Percentiles rank a stretch among this genome's conserved stretches.
phyloP scores from a whole-genome alignment of 2,888 invertebrate species.

The Suillia variegata region DNA sequence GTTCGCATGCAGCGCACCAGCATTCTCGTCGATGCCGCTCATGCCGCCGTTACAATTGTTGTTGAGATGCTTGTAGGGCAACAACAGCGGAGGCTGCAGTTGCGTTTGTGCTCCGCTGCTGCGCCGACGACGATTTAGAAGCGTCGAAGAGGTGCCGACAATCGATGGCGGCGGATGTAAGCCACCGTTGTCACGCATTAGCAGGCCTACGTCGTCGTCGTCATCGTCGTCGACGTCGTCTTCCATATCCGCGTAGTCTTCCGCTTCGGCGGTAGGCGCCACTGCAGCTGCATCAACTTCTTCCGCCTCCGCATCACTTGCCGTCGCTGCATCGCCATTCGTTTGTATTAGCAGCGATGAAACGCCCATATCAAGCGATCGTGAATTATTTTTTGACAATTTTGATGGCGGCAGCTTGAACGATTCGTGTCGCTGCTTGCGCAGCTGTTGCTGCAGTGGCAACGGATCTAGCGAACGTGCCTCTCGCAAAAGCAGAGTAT shows the following conservation, averaged over 20 bases:
- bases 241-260: neutral
- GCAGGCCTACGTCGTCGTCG: slow-evolving; percentile 48
- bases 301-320: slow-evolving; percentile 5
- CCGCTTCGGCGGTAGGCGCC: slow-evolving; percentile 32
- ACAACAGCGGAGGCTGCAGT: too few species aligned
- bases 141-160: slow-evolving; percentile 37
- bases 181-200: slow-evolving; percentile 53
- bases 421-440: slow-evolving; percentile 48
- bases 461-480: slow-evolving; percentile 72
- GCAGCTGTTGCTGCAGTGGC: slow-evolving; percentile 59
- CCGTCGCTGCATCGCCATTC: slow-evolving; percentile 35
- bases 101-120: slow-evolving; percentile 28
- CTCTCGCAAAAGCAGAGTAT: slow-evolving; percentile 62
- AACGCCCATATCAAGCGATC: slow-evolving; percentile 56
- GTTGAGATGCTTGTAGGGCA: slow-evolving; percentile 55
- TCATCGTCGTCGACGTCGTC: slow-evolving; percentile 45
- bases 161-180: slow-evolving; percentile 39
- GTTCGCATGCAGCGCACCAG: slow-evolving; percentile 55
- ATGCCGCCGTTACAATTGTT: slow-evolving; percentile 61
- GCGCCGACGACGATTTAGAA: slow-evolving; percentile 41
- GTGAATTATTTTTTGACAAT: slow-evolving; percentile 57
- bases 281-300: slow-evolving; percentile 32
- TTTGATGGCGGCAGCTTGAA: slow-evolving; percentile 51
- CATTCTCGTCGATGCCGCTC: slow-evolving; percentile 55
- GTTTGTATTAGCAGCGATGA: slow-evolving; percentile 44